These are phyloP conservation scores for Poeciliopsis gracilis DNA, from an alignment of 2,797 vertebrate genomes.

Conservation along the genomic window DNA sequence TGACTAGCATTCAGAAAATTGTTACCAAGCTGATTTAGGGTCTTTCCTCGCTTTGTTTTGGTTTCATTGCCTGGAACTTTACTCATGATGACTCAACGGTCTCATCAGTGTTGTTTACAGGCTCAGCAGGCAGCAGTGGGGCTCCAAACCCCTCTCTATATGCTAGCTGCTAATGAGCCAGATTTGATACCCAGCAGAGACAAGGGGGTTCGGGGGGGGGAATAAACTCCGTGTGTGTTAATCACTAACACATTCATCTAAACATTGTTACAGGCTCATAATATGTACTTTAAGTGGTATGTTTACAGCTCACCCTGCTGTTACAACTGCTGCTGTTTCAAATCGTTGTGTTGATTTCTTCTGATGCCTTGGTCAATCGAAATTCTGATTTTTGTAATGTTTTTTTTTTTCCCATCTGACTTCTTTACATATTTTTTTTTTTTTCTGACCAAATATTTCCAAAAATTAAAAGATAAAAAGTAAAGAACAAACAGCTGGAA, in stretches of 20 bases:
- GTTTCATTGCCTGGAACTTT: not conserved
- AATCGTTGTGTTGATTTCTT: slow-evolving; percentile 18
- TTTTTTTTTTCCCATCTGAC: not conserved
- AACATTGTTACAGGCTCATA: slow-evolving; percentile 1
- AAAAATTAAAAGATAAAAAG: not conserved
- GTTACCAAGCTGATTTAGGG: not conserved
- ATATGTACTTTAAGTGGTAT: not conserved
- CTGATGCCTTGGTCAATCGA: slow-evolving; percentile 12
- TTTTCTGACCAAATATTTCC: not conserved
- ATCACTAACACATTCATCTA: slow-evolving; percentile 6
- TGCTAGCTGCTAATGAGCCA: slow-evolving; percentile 19
- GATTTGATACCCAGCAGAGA: slow-evolving; percentile 15
- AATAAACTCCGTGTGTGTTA: slow-evolving; percentile 1
- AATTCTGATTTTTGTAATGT: not conserved
- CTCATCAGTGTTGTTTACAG: slow-evolving; percentile 7
- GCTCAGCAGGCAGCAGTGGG: slow-evolving; percentile 10
- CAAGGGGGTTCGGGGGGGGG: not conserved
- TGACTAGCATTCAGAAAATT: not conserved
- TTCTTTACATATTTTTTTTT: not conserved
- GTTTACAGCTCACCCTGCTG: slow-evolving; percentile 8
- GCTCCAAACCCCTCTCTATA: slow-evolving; percentile 3
- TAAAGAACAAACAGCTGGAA: not conserved
- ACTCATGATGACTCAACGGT: not conserved
- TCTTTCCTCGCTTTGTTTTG: slow-evolving; percentile 4
- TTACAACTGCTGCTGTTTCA: not conserved